Evolutionary conservation across 2,797 vertebrate genomes (phyloP), one percentile per base, ranked within the genome.

Genomic region (Discoglossus pictus): DNA sequence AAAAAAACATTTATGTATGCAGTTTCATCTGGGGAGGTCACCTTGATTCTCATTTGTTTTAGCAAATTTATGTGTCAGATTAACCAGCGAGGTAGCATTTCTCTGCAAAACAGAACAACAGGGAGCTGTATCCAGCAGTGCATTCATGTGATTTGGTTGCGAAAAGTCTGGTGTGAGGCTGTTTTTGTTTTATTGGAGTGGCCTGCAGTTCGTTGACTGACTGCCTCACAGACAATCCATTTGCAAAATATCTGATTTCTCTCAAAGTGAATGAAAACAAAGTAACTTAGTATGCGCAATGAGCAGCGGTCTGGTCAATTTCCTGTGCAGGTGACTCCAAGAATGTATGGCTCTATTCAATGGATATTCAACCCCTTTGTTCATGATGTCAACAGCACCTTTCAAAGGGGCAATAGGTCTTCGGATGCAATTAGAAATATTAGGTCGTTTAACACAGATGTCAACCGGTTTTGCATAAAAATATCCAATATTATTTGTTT

Each of bases 11-110:
- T 71, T 51, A 58, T 59, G 52, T 50, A 27, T 40, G 36, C 38
- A 20, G 25, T 36, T 23, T 35, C 52, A 38, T 21, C 68, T 16
- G n/a, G 60, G 52, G 42, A 71, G 60, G 53, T 71, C 68, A 58
- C 61, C 52, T 25, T 51, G 23, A 13, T 63, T 64, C 61, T 58
- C 68, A 51, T 71, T 64, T 64, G 68, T 71, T 71, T 70, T 71
- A 64, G 61, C 47, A 64, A 71, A 64, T 71, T 58, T 58, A 38
- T 36, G 24, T 71, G 68, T 64, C 44, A 35, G 68, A 58, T 64
- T 64, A 43, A 71, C 53, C 61, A 51, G 52, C 43, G 25, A 58
- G 61, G 44, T 44, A 38, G 60, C 9, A 18, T 43, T 71, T 40
- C 39, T 55, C 21, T 64, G 18, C 61, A 20, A 61, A 21, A 43